Conservation (phyloP, 2,797 vertebrate species). For the Oreochromis mossambicus region DNA sequence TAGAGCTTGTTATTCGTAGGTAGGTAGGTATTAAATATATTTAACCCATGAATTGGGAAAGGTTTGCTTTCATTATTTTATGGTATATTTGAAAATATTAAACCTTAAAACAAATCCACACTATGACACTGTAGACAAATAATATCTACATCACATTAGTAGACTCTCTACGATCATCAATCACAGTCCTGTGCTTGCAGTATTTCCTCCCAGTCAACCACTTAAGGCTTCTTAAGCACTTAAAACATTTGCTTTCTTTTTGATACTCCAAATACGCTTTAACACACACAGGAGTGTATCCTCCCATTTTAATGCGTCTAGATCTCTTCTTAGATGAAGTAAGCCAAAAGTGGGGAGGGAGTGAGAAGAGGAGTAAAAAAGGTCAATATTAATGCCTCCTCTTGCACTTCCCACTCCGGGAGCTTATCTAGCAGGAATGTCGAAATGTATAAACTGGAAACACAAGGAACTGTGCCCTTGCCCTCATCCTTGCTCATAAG, state of each 20-base stretch:
- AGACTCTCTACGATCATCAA: constrained; percentile 1
- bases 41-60: background rate
- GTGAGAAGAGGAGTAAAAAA: constrained; percentile 12
- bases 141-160: background rate
- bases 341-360: background rate
- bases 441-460: constrained; percentile 74
- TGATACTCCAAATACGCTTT: background rate
- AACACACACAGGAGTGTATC: background rate
- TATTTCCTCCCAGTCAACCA: constrained; percentile 38
- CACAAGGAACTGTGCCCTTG: constrained; percentile 54
- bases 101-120: background rate
- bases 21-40: background rate
- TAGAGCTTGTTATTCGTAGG: background rate
- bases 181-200: constrained; percentile 6
- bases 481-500: constrained; percentile 22
- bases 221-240: constrained; percentile 45
- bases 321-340: constrained; percentile 1
- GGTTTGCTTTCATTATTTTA: background rate
- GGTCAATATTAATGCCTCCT: constrained; percentile 43
- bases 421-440: constrained; percentile 74
- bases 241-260: background rate
- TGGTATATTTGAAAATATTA: background rate
- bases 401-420: constrained; percentile 49
- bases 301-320: constrained; percentile 8
- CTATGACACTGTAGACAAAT: background rate